These are phyloP conservation scores for Cecropterus lyciades DNA, from an alignment of 1,140 invertebrate genomes.

Conservation along the genomic window DNA sequence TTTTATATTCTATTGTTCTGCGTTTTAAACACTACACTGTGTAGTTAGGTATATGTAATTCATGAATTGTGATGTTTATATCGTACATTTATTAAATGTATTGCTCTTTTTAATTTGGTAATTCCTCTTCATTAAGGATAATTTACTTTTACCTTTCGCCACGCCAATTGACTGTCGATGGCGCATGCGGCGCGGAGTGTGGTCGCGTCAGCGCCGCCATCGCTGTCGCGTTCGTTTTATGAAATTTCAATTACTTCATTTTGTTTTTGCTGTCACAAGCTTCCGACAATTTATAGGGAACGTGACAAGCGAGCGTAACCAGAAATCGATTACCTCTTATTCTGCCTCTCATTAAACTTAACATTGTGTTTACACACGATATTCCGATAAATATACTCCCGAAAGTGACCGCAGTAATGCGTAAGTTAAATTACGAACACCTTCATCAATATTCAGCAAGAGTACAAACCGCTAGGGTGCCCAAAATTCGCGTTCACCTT, in stretches of 20 bases:
- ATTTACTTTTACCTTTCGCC: slow-evolving; percentile 68
- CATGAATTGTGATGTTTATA: too few species aligned
- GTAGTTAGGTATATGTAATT: too few species aligned
- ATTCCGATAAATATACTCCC: slow-evolving; percentile 13
- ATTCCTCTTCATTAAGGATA: slow-evolving; percentile 40
- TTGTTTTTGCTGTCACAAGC: slow-evolving; percentile 45
- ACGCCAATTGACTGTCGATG: slow-evolving; percentile 77
- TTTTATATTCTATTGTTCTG: too few species aligned
- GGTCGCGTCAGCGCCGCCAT: slow-evolving; percentile 63
- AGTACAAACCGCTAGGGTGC: slow-evolving; percentile 45
- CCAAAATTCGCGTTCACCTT: slow-evolving; percentile 53
- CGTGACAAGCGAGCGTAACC: slow-evolving; percentile 13
- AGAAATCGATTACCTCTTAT: slow-evolving; percentile 32
- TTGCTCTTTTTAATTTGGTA: too few species aligned
- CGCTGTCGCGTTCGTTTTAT: slow-evolving; percentile 54
- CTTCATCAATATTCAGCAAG: slow-evolving; percentile 47
- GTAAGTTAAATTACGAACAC: slow-evolving; percentile 32
- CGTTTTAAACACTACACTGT: too few species aligned
- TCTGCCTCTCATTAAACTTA: slow-evolving; percentile 15
- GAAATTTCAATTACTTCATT: slow-evolving; percentile 43
- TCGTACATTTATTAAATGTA: too few species aligned
- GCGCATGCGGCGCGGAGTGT: slow-evolving; percentile 67
- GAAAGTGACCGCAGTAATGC: slow-evolving; percentile 22
- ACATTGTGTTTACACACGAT: slow-evolving; percentile 34
- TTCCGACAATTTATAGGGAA: slow-evolving; percentile 48